Evolutionary conservation across 2,888 invertebrate genomes (phyloP), one percentile per base, ranked within the genome.

Genomic region (Ophraella communa): DNA sequence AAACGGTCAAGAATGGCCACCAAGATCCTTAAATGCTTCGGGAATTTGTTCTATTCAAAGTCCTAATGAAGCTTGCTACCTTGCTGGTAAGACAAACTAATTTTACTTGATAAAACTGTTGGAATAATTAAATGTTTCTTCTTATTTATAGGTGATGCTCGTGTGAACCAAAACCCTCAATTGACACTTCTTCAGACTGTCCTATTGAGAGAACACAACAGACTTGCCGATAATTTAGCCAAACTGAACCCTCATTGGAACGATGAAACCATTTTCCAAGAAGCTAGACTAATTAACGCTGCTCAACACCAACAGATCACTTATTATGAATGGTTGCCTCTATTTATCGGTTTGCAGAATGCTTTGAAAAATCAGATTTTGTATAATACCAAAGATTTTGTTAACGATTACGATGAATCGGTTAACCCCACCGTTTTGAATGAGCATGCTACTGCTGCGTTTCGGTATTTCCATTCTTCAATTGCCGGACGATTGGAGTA

Each of bases 271-370:
- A 77, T 88, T 4, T 93, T 85, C 84, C 91, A 92, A 78, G 92
- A 92, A 80, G 86, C 91, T 0, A 84, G 91, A 52, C 84, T 88
- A 35, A 91, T 92, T 59, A 82, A 87, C 65, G 87, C 89, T 20
- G 92, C 90, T 1, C 84, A 89, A 78, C 86, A 88, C 73, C 92
- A 92, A 77, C 87, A 89, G 69, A 90, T 92, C 73, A 87, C 89
- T 61, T 92, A 91, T 78, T 90, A 91, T 76, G 92, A 92, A 79
- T 92, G 90, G 85, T 82, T 92, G 27, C 91, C 92, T 0, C 87
- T 91, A 67, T 87, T 92, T 75, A 85, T 92, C 49, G 91, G 91
- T 20, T 74, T 76, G 44, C 84, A 88, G n/a, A 89, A 89, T 76
- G 85, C 88, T 76, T 78, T 87, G 54, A 85, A 86, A 69, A 88